phyloP scores from a whole-genome alignment of 2,797 vertebrate genomes.

The Enteromius unitaeniatus region DNA sequence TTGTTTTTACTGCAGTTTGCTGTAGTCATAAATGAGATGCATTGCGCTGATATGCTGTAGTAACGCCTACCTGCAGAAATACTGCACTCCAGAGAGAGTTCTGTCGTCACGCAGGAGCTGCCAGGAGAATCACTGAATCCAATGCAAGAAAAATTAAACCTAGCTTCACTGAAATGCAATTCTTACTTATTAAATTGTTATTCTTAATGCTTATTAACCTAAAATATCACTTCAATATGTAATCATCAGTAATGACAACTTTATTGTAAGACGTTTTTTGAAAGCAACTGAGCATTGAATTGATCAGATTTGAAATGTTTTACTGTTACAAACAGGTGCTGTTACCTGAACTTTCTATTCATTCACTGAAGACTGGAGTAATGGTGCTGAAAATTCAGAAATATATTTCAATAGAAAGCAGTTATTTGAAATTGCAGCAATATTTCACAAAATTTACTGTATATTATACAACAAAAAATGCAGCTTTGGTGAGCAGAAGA shows the following conservation, averaged over 20 bases:
- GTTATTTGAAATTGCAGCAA: not conserved
- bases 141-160: not conserved
- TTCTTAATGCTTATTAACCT: not conserved
- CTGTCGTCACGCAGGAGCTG: not conserved
- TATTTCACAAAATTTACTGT: not conserved
- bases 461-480: not conserved
- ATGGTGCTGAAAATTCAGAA: not conserved
- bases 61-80: not conserved
- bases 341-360: not conserved
- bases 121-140: not conserved
- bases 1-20: constrained; percentile 20
- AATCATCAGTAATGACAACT: not conserved
- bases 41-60: not conserved
- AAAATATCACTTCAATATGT: not conserved
- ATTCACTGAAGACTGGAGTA: not conserved
- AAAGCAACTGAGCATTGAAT: not conserved
- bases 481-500: not conserved
- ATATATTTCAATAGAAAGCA: too few species aligned
- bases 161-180: not conserved
- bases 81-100: constrained; percentile 2
- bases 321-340: not conserved
- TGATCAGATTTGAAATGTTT: too few species aligned
- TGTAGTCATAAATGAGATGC: constrained; percentile 14
- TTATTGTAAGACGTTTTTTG: not conserved
- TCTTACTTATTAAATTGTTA: too few species aligned